Conservation (phyloP, 2,888 invertebrate genomes). For the Agelastica alni region DNA sequence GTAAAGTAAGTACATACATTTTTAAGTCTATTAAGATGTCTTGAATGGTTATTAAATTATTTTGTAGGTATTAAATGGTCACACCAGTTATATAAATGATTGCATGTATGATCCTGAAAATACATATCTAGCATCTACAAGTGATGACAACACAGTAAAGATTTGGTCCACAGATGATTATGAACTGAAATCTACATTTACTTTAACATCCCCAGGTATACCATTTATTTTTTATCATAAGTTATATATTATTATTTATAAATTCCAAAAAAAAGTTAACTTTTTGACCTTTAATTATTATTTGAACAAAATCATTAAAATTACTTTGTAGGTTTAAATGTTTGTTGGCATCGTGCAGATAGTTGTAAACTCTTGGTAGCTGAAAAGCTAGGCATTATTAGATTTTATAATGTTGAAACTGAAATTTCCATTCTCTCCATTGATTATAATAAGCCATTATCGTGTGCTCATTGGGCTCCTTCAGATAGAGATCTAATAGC, state of each 20-base stretch:
- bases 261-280: background rate
- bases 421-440: constrained; percentile 70
- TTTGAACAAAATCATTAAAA: background rate
- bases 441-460: constrained; percentile 65
- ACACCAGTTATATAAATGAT: constrained; percentile 71
- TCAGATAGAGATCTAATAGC: constrained; percentile 65
- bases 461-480: constrained; percentile 73
- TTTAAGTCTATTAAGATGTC: too few species aligned
- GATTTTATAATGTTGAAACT: constrained; percentile 71
- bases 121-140: constrained; percentile 70
- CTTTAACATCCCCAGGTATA: constrained; percentile 67
- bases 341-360: constrained; percentile 73
- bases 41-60: too few species aligned
- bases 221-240: too few species aligned
- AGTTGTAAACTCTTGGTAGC: constrained; percentile 73
- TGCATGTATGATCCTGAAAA: constrained; percentile 72
- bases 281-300: too few species aligned
- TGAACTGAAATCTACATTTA: constrained; percentile 63
- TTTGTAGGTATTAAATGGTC: constrained; percentile 64
- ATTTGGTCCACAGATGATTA: constrained; percentile 65
- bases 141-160: constrained; percentile 76
- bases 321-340: constrained; percentile 57
- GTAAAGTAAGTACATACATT: constrained; percentile 57
- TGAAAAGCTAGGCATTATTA: constrained; percentile 74
- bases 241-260: background rate